Evolutionary conservation across 2,113 vertebrate genomes (phyloP), one percentile per base, ranked within the genome.

Genomic region (Carassius auratus): DNA sequence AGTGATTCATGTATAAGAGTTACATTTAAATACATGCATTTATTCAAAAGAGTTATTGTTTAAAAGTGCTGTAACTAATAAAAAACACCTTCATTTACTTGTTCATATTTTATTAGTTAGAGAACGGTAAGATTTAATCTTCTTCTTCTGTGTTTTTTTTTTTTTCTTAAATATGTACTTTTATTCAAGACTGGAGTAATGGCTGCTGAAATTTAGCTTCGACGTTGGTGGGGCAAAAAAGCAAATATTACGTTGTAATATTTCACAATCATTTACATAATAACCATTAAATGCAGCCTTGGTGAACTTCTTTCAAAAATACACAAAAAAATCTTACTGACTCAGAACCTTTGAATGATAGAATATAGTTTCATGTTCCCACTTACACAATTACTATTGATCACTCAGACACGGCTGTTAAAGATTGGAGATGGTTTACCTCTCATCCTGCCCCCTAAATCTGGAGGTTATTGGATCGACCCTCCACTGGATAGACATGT

Each of bases 391-490:
- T 81, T 17, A 52, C 62, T 57, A 73, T 42, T 59, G 23, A 23
- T 73, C 21, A 42, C 90, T 76, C 64, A 94, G 93, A 91, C 92
- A 55, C 87, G 95, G 91, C 91, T 97, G 85, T 92, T 96, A 83
- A 95, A 92, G 86, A 93, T 94, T 83, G 95, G 95, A 0, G 93
- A 91, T 88, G 94, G 95, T 0, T 92, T 96, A 90, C 96, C 96
- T 1, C 95, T 97, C 84, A 92, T 97, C 88, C 93, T 98, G 73
- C 91, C 94, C 48, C 96, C 97, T 17, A 94, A 96, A 89, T 92
- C 92, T 80, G 97, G 96, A 55, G 96, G 96, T 55, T 98, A 96
- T 91, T 97, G 97, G 97, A 95, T 96, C 66, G 96, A 98, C 86
- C 94, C 94, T 55, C 92, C 93, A 4, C 85, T 94, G 87, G 94